Percentiles rank a stretch among this genome's conserved stretches.
Evolutionary conservation across 2,797 vertebrate genomes (phyloP).

Genomic region (Aulostomus chinensis): DNA sequence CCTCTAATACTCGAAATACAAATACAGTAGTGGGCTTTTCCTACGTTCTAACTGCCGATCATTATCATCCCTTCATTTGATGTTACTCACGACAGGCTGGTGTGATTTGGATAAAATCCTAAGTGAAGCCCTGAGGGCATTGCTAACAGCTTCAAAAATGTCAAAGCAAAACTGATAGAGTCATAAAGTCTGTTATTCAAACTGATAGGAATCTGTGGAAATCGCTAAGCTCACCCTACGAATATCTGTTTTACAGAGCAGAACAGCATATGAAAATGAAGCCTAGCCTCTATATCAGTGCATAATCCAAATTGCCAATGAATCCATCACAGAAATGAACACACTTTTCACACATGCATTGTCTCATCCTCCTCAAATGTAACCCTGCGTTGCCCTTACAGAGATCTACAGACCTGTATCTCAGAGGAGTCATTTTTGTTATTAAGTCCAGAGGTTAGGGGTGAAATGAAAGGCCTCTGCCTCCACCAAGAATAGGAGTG

Average conservation of each 20-base stretch:
- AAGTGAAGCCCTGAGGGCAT: conserved; percentile 49
- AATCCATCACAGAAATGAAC: conserved; percentile 70
- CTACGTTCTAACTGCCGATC: conserved; percentile 38
- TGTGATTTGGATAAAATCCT: conserved; percentile 47
- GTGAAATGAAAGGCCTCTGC: conserved; percentile 25
- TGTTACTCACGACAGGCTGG: conserved; percentile 44
- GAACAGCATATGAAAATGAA: conserved; percentile 34
- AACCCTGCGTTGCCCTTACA: conserved; percentile 2
- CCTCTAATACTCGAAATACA: conserved; percentile 25
- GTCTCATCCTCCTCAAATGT: conserved; percentile 55
- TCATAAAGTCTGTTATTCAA: conserved; percentile 39
- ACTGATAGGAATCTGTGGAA: conserved; percentile 44
- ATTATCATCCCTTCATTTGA: conserved; percentile 56
- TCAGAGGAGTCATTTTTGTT: conserved; percentile 18
- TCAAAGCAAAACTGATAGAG: conserved; percentile 44
- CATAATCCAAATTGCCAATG: conserved; percentile 39
- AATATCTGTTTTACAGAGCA: conserved; percentile 41
- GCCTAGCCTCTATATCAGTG: conserved; percentile 47
- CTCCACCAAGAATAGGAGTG: background rate
- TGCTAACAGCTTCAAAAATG: conserved; percentile 49
- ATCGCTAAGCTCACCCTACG: conserved; percentile 23
- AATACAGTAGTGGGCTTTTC: conserved; percentile 38
- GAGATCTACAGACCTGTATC: conserved; percentile 30
- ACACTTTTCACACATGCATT: conserved; percentile 58
- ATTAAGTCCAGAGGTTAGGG: conserved; percentile 21